Conservation (phyloP, 2,888 invertebrate species). For the Augochlorella aurata region DNA sequence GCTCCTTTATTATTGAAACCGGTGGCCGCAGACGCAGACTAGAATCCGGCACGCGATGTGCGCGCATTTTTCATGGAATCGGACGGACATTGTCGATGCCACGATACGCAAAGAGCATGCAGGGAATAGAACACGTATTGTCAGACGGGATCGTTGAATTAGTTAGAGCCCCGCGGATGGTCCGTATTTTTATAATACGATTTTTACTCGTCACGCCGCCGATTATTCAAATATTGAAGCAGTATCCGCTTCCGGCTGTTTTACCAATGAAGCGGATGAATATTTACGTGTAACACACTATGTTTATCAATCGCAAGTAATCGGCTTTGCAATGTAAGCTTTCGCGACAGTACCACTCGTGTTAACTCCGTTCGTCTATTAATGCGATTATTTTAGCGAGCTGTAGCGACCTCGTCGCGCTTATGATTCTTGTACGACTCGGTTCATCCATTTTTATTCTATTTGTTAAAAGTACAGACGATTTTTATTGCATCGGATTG, state of each 20-base stretch:
- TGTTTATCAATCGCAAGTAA: not conserved
- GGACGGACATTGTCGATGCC: not conserved
- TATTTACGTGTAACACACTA: not conserved
- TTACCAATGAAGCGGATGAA: not conserved
- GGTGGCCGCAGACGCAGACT: not conserved
- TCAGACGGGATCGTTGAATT: not conserved
- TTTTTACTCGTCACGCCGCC: not conserved
- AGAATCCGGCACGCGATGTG: not conserved
- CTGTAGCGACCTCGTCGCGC: no score
- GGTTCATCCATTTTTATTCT: no score
- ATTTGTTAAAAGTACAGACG: no score
- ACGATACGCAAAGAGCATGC: not conserved
- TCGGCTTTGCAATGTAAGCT: not conserved
- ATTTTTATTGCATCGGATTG: no score
- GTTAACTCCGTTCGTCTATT: no score
- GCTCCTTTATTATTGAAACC: constrained; percentile 28
- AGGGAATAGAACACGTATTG: not conserved
- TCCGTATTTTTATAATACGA: not conserved
- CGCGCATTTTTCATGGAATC: constrained; percentile 1
- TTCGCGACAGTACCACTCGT: not conserved
- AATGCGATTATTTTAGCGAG: no score
- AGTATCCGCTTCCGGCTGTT: not conserved
- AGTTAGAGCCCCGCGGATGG: not conserved
- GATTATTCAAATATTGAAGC: not conserved
- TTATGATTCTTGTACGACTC: no score